Evolutionary conservation across 2,113 vertebrate species (phyloP).

Genomic region (Progne subis): DNA sequence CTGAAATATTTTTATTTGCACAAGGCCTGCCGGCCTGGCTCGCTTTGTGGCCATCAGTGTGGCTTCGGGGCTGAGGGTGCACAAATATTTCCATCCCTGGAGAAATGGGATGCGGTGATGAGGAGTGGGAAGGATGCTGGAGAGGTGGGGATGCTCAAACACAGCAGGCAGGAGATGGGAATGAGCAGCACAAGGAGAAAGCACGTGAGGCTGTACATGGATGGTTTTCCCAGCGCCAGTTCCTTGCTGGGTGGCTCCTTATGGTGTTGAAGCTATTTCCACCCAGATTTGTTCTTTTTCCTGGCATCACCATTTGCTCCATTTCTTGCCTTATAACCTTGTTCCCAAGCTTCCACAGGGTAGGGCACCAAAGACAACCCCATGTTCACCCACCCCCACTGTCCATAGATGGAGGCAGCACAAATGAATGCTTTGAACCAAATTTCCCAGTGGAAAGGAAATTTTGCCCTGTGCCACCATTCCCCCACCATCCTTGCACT

Average conservation of each 20-base stretch:
- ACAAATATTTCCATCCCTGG: rapidly evolving
- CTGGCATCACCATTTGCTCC: rapidly evolving
- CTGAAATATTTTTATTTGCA: background rate
- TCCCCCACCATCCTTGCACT: background rate
- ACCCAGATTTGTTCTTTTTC: background rate
- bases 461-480: background rate
- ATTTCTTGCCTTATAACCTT: background rate
- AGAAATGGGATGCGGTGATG: background rate
- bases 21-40: rapidly evolving
- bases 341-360: rapidly evolving
- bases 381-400: rapidly evolving
- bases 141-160: background rate
- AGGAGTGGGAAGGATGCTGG: background rate
- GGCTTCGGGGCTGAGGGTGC: background rate
- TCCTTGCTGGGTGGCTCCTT: background rate
- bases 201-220: rapidly evolving
- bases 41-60: rapidly evolving
- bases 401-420: rapidly evolving
- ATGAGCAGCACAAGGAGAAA: background rate
- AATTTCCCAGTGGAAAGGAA: background rate
- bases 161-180: background rate
- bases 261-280: background rate
- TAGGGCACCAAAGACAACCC: background rate
- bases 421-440: background rate
- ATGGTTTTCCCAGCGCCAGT: background rate